Evolutionary conservation across 2,888 invertebrate species (phyloP).

Genomic region (Adelognathus sp.): DNA sequence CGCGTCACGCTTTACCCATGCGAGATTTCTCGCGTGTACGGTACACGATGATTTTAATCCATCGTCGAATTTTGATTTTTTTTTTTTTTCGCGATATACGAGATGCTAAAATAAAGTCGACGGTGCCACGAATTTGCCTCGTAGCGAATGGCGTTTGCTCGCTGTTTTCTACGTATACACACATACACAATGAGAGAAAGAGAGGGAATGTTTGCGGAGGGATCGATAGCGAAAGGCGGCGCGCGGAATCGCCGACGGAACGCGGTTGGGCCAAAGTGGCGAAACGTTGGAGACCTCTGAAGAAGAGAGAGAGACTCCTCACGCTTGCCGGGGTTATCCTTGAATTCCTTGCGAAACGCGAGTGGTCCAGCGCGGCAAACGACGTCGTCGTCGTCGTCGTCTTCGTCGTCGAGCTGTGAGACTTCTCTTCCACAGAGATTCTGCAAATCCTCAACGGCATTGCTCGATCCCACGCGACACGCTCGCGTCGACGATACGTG

Average conservation of each 20-base stretch:
- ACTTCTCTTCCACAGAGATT: no score
- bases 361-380: not conserved
- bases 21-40: no score
- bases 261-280: constrained; percentile 51
- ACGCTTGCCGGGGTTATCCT: constrained; percentile 65
- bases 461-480: constrained; percentile 44
- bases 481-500: not conserved
- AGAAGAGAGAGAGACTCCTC: no score
- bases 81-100: no score
- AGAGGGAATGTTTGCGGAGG: no score
- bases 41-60: no score
- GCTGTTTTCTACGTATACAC: not conserved
- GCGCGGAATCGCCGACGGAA: constrained; percentile 32
- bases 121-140: not conserved
- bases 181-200: constrained; percentile 8
- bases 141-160: no score
- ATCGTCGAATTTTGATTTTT: no score
- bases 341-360: constrained; percentile 72
- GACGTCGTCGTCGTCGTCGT: not conserved
- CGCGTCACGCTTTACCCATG: no score
- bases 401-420: no score
- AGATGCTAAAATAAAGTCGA: not conserved
- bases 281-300: constrained; percentile 29
- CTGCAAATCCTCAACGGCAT: no score
- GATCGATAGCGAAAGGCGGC: constrained; percentile 56